Evolutionary conservation across 2,797 vertebrate genomes (phyloP).

Genomic region (Sardinella longiceps): DNA sequence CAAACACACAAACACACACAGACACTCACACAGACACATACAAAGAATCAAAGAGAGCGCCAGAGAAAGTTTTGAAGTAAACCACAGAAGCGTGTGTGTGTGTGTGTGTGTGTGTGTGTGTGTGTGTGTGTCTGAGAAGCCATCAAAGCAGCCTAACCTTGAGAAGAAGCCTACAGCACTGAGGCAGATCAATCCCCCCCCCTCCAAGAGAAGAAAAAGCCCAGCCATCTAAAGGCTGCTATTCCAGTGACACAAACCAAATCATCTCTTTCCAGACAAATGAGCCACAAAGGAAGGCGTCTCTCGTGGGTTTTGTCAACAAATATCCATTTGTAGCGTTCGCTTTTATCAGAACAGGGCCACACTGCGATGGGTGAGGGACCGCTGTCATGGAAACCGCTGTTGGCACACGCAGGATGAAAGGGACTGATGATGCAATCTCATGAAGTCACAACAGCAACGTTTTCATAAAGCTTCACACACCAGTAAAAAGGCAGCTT

Average conservation of each 20-base stretch:
- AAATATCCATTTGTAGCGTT: neutral
- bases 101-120: no score
- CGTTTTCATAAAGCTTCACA: neutral
- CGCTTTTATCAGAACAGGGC: neutral
- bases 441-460: neutral
- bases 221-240: neutral
- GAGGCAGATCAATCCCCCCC: neutral
- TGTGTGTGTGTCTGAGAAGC: no score
- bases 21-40: neutral
- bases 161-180: neutral
- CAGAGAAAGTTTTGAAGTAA: neutral
- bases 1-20: neutral
- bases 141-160: neutral
- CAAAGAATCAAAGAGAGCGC: neutral
- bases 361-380: neutral
- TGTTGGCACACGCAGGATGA: neutral
- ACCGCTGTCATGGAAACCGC: neutral
- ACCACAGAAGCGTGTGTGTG: neutral
- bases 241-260: neutral
- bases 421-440: neutral
- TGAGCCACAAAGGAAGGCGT: neutral
- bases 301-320: neutral
- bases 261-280: conserved; percentile 5
- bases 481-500: neutral
- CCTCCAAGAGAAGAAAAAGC: neutral